Base-by-base conservation (phyloP, 2,888 invertebrate species). In the Tipula lateralis region DNA sequence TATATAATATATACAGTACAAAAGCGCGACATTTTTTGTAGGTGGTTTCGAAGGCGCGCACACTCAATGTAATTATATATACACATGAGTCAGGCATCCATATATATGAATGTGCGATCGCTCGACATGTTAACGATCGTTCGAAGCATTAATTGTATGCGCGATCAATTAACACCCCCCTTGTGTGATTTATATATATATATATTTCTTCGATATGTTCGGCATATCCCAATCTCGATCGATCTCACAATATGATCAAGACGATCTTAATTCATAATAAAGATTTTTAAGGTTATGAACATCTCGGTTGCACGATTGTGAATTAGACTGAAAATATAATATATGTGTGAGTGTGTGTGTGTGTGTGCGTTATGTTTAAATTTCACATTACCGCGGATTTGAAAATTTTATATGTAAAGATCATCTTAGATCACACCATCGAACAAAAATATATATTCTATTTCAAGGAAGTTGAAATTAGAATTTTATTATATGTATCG, bases 381-480 rank as follows among this genome's bases (percentile, higher is more conserved):
- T 66, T 66, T 66, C 66, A 66, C 66, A 66, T 66, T 66, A 66
- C 66, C 66, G 6, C n/a, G n/a, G n/a, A 66, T 66, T 66, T 66
- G 66, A 66, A 66, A 66, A 66, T 66, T 66, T 66, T 66, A 13
- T 24, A 66, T 66, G 66, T 66, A 66, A 66, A 66, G 66, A 66
- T 66, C 66, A 66, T 66, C 66, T 24, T 66, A n/a, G 19, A 66
- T 44, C 66, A 66, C 12, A 66, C 19, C 24, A 66, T 9, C 66
- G 66, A 66, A 66, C 66, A 66, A 7, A 66, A 44, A 50, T n/a
- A 66, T 24, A 66, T 24, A 9, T 66, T 66, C 66, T 66, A 66
- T 66, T 66, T 66, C 66, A 66, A 66, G 66, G 66, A 66, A 66
- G 24, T 66, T 66, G 66, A 66, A 66, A 66, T 66, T 66, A 66